A percentile compares a stretch with the other conserved stretches of the same genome.
Evolutionary conservation across 2,888 invertebrate genomes (phyloP).

Genomic region (Colletes collaris): DNA sequence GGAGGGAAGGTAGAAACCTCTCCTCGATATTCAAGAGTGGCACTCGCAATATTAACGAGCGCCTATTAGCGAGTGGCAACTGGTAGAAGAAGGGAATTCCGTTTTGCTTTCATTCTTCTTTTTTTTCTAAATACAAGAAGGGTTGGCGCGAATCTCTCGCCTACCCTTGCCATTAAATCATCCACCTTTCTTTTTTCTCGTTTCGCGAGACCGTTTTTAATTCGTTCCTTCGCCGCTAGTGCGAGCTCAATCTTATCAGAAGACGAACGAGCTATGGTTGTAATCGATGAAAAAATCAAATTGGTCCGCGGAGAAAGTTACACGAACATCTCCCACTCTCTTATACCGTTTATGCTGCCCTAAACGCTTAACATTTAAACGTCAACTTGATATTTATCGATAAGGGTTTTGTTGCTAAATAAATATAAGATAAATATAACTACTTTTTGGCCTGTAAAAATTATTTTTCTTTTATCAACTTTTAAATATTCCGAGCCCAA

Average conservation of each 20-base stretch:
- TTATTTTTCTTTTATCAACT: no score
- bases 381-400: no score
- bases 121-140: constrained; percentile 32
- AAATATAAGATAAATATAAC: no score
- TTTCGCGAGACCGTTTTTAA: constrained; percentile 20
- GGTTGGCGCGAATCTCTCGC: constrained; percentile 30
- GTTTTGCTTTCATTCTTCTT: constrained; percentile 28
- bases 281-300: neutral
- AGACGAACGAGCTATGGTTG: constrained; percentile 3
- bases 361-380: no score
- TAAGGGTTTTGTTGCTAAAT: no score
- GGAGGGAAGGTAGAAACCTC: constrained; percentile 41
- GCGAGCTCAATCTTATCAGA: constrained; percentile 12
- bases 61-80: constrained; percentile 57
- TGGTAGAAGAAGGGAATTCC: constrained; percentile 43
- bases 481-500: no score
- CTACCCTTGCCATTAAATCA: constrained; percentile 20
- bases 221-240: neutral
- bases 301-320: neutral
- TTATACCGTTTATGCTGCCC: no score
- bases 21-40: constrained; percentile 60
- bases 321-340: neutral
- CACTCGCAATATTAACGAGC: constrained; percentile 62
- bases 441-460: no score
- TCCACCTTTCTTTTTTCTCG: constrained; percentile 3